These are phyloP conservation scores for Brachionus rubens DNA, from an alignment of 1,140 invertebrate genomes.

Conservation along the genomic window DNA sequence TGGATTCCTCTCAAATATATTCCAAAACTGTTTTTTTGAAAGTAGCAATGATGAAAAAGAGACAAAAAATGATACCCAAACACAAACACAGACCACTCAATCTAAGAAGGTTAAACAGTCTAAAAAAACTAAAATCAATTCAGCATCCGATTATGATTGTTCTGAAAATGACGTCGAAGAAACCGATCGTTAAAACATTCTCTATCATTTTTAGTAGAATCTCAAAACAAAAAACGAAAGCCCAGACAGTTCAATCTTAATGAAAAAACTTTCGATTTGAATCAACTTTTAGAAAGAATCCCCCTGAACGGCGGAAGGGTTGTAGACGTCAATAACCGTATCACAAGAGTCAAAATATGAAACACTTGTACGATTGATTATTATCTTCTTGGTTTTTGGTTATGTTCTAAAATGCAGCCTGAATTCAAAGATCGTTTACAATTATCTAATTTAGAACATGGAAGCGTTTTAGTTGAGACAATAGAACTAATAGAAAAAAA, in stretches of 20 bases:
- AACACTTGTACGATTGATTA: background rate
- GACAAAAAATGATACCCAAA: background rate
- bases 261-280: background rate
- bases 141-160: too few relatives aligned
- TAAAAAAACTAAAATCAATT: background rate
- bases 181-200: too few relatives aligned
- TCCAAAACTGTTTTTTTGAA: background rate
- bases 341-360: background rate
- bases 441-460: background rate
- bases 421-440: background rate
- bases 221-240: too few relatives aligned
- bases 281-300: background rate
- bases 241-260: background rate
- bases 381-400: constrained; percentile 12
- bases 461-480: background rate
- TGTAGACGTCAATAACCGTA: background rate
- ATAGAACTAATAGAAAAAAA: background rate
- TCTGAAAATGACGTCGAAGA: too few relatives aligned
- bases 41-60: background rate
- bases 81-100: background rate
- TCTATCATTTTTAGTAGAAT: too few relatives aligned
- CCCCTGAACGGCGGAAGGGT: background rate
- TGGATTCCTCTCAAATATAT: background rate
- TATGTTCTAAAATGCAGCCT: background rate
- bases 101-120: background rate